Evolutionary conservation across 2,888 invertebrate species (phyloP).

Genomic region (Clitarchus hookeri): DNA sequence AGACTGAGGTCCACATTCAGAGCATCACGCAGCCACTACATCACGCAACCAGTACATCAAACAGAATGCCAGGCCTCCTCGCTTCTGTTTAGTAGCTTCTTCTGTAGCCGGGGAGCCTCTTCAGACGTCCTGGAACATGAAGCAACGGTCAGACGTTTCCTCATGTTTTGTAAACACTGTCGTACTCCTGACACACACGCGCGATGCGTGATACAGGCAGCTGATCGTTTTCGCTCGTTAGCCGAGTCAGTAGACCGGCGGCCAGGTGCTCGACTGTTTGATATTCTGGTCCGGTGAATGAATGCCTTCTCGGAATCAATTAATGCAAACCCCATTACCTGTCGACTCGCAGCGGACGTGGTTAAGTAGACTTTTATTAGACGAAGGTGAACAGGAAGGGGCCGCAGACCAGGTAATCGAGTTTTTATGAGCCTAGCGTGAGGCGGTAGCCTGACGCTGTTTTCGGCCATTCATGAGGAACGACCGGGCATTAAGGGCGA

Average conservation of each 20-base stretch:
- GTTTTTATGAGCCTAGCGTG: neutral
- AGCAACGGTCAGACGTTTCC: no score
- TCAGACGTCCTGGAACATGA: no score
- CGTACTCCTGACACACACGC: no score
- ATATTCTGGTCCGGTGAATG: neutral
- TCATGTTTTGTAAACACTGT: no score
- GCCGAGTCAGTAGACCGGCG: neutral
- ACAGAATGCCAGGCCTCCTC: no score
- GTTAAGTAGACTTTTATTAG: neutral
- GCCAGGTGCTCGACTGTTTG: neutral
- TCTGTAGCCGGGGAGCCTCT: no score
- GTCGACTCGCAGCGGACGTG: neutral
- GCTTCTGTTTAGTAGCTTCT: no score
- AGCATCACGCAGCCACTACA: no score
- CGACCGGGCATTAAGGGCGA: no score
- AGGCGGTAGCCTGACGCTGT: neutral
- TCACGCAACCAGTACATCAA: no score
- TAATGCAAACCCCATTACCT: neutral
- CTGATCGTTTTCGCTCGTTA: neutral
- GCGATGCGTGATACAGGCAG: no score
- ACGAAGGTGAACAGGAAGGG: neutral
- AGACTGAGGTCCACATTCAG: no score
- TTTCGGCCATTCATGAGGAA: neutral
- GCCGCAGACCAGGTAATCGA: neutral
- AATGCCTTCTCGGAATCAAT: slow-evolving; percentile 7